Base-by-base conservation (phyloP, 64 coral and sea anemone species). In the Montipora efflorescens region DNA sequence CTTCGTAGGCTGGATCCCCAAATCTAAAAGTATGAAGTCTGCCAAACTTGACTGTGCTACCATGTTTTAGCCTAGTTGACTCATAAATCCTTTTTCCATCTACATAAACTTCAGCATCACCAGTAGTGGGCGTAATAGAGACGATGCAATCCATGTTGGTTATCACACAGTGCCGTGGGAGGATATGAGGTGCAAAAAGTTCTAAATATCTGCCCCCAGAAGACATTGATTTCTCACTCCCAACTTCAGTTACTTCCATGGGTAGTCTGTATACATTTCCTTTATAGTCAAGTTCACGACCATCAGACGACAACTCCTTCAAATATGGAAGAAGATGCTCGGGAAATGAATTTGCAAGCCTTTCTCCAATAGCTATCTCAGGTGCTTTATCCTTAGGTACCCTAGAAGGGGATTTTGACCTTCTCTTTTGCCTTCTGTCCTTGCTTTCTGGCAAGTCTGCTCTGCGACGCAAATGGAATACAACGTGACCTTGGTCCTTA, bases 241-340 rank as follows among this genome's bases (percentile, higher is more conserved):
- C 96, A 7, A 98, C 93, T 46, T 98, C 96, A 5, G 96, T 98
- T 48, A 94, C 90, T 64, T 95, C 94, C 96, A 98, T 98, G 18
- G 91, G 96, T 12, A 98, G 80, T 6, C 96, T 76, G 64, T 92
- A 75, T 59, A 92, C 78, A 48, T 86, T 79, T 46, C 89, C 83
- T 15, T 84, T 58, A 59, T 94, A 87, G 19, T 95, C 84, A 0
- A 95, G 21, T 23, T 98, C 93, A 72, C 83, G 87, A 8, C 96
- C 96, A 90, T 95, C 93, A 19, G 96, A 83, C 20, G 96, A 89
- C n/a, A 98, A 28, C 85, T 95, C 96, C 8, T 14, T 47, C 47
- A 98, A 75, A 79, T 98, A 98, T 16, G 96, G 96, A 46, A 98
- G 74, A 20, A 98, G 89, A 79, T 98, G 93, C 13, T 98, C 89